A percentile compares a stretch with the other conserved stretches of the same genome.
Evolutionary conservation across 2,888 invertebrate genomes (phyloP).

Genomic region (Leucoptera coffeella): DNA sequence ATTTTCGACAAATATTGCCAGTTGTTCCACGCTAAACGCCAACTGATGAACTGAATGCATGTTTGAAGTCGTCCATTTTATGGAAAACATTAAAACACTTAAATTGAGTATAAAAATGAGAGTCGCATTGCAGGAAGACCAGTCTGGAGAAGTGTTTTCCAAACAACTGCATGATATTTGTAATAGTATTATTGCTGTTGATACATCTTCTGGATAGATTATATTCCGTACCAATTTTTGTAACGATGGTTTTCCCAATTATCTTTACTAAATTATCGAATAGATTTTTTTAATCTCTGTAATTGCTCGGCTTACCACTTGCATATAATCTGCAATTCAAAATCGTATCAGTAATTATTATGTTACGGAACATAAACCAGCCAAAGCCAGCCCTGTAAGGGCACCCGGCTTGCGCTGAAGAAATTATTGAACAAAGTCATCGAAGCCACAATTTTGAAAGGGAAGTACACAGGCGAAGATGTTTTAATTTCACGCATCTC

Average conservation of each 20-base stretch:
- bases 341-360: slow-evolving; percentile 8
- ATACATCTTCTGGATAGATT: slow-evolving; percentile 9
- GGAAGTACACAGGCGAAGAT: too few species aligned
- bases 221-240: slow-evolving; percentile 9
- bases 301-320: slow-evolving; percentile 5
- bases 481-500: too few species aligned
- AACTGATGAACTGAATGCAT: slow-evolving; percentile 1
- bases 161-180: slow-evolving; percentile 11
- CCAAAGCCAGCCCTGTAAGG: slow-evolving; percentile 5
- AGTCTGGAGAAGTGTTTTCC: slow-evolving; percentile 9
- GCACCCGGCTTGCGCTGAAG: too few species aligned
- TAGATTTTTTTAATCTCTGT: slow-evolving; percentile 5
- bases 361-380: slow-evolving; percentile 10
- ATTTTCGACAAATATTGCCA: slow-evolving; percentile 3
- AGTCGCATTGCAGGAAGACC: slow-evolving; percentile 8
- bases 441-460: too few species aligned
- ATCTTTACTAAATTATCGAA: slow-evolving; percentile 9
- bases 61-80: slow-evolving; percentile 1
- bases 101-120: slow-evolving; percentile 2
- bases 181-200: slow-evolving; percentile 9
- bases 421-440: too few species aligned
- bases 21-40: not conserved
- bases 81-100: slow-evolving; percentile 1
- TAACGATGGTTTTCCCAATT: slow-evolving; percentile 7
- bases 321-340: slow-evolving; percentile 4